Percentiles rank a stretch among this genome's conserved stretches.
phyloP scores from a whole-genome alignment of 1,140 invertebrate genomes.

The Zaprionus capensis region DNA sequence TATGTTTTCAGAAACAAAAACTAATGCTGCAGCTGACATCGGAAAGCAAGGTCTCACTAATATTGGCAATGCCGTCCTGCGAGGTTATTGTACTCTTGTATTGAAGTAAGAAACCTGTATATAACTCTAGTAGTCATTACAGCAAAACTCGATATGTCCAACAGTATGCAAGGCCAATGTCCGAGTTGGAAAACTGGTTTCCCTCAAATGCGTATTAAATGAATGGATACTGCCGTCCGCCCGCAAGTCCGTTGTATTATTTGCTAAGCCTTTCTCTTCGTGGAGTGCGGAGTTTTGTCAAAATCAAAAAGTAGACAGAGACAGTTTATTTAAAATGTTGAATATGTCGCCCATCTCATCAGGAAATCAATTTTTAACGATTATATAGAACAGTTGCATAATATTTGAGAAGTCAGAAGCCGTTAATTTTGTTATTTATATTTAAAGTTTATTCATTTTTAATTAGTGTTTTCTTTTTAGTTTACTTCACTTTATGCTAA shows the following conservation, averaged over 20 bases:
- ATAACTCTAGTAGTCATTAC: conserved; percentile 2
- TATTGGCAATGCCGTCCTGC: conserved; percentile 6
- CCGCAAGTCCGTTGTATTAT: neutral
- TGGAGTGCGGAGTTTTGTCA: too few relatives aligned
- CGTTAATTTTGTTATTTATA: conserved; percentile 30
- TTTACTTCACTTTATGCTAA: conserved; percentile 69
- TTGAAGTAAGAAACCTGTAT: neutral
- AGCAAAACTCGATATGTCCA: conserved; percentile 5
- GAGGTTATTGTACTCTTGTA: conserved; percentile 1
- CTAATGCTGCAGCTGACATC: neutral
- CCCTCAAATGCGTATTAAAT: neutral
- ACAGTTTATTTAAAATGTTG: too few relatives aligned
- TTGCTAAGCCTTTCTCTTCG: conserved; percentile 2
- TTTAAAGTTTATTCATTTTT: conserved; percentile 73
- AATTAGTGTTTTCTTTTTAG: conserved; percentile 55
- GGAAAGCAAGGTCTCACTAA: neutral
- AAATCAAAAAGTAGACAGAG: too few relatives aligned
- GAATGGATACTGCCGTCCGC: neutral
- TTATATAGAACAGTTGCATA: too few relatives aligned
- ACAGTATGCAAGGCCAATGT: neutral
- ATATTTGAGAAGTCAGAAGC: neutral
- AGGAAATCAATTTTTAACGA: too few relatives aligned
- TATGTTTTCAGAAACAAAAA: conserved; percentile 1
- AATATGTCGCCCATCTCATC: too few relatives aligned
- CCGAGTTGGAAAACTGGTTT: neutral